A percentile compares a stretch with the other conserved stretches of the same genome.
phyloP scores from a whole-genome alignment of 2,797 vertebrate genomes.

The Vultur gryphus region DNA sequence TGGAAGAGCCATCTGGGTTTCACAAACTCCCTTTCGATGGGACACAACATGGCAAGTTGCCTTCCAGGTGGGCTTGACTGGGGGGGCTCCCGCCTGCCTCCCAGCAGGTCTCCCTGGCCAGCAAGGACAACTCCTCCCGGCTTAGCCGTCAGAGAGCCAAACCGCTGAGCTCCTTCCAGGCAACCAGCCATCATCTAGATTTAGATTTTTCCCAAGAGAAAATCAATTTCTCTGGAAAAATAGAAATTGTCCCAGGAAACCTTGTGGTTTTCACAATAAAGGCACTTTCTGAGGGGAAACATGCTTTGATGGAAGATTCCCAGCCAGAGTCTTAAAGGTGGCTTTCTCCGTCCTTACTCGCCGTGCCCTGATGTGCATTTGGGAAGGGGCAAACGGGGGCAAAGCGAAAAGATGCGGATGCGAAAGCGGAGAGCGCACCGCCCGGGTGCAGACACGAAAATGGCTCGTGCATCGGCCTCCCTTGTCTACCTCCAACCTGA shows the following conservation, averaged over 20 bases:
- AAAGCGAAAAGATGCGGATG: background rate
- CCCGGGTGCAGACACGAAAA: accelerated
- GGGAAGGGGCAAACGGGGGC: accelerated
- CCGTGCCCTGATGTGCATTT: accelerated
- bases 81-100: too few relatives aligned
- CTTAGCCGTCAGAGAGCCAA: background rate
- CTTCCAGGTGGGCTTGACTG: background rate
- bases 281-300: background rate
- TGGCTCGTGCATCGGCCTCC: accelerated
- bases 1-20: background rate
- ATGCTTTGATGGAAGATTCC: background rate
- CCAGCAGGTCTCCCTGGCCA: background rate
- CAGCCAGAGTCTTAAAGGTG: background rate
- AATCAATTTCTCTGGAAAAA: background rate
- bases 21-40: background rate
- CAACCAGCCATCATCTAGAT: background rate
- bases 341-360: background rate
- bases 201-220: background rate
- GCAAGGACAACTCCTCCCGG: background rate
- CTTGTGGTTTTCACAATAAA: accelerated
- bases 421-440: accelerated
- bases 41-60: background rate
- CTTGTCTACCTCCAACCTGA: background rate
- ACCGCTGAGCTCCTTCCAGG: background rate
- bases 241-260: background rate